A percentile compares a stretch with the other conserved stretches of the same genome.
Evolutionary conservation across 2,113 vertebrate genomes (phyloP).

Genomic region (Erpornis zantholeuca): DNA sequence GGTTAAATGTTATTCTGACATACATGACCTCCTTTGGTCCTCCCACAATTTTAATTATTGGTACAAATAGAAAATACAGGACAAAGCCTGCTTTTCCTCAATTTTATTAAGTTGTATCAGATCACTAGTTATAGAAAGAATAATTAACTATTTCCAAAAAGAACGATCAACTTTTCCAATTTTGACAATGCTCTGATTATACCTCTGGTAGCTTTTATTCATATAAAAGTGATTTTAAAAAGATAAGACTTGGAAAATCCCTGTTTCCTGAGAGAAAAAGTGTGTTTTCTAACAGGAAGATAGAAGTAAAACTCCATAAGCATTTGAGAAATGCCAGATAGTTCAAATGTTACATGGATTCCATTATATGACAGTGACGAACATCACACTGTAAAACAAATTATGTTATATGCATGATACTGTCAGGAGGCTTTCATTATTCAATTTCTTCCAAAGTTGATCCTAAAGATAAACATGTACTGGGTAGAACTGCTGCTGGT

Average conservation of each 20-base stretch:
- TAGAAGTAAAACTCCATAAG: not conserved
- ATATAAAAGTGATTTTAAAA: not conserved
- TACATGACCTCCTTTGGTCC: not conserved
- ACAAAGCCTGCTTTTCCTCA: not conserved
- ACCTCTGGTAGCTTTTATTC: not conserved
- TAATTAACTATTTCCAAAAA: not conserved
- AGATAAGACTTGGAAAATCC: not conserved
- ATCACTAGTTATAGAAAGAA: not conserved
- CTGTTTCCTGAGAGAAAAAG: not conserved
- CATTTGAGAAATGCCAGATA: not conserved
- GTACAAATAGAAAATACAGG: not conserved
- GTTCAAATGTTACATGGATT: not conserved
- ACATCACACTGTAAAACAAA: not conserved
- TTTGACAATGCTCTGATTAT: not conserved
- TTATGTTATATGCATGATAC: not conserved
- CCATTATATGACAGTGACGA: not conserved
- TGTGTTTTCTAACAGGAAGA: not conserved
- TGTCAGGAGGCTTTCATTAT: not conserved
- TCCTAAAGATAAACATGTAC: not conserved
- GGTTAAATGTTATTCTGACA: not conserved
- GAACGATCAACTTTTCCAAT: not conserved
- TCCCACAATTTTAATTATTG: not conserved
- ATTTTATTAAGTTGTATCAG: not conserved
- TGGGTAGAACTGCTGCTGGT: not conserved
- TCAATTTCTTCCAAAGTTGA: not conserved